Base-by-base conservation (phyloP, 2,113 vertebrate genomes). In the Haplochromis burtoni region DNA sequence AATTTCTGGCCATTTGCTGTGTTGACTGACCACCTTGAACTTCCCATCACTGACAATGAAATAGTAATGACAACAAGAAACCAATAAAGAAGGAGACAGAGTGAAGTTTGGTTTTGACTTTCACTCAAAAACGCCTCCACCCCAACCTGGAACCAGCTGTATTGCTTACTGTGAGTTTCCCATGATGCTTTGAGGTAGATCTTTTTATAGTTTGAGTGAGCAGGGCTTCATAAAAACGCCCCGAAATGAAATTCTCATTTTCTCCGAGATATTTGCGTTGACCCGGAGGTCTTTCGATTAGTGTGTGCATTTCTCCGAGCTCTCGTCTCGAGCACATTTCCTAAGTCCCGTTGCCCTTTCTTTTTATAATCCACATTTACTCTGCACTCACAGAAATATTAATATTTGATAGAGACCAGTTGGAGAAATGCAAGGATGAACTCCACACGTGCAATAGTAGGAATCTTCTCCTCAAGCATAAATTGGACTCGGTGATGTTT, bases 321-420 rank as follows among this genome's bases (percentile, higher is more conserved):
- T 55, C 49, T 86, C 61, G 45, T 90, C 89, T 88, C 42, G 5
- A 80, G 86, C 87, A 90, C 86, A 83, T 85, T 71, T 55, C 61
- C 45, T 53, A 80, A 78, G 86, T 89, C 87, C 85, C 5, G 16
- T 81, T 94, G 92, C 88, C 88, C 91, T 93, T 93, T 94, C 88
- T 87, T 94, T 92, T 95, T 95, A 93, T 94, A 94, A 92, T 95
- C 92, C 91, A 91, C 93, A 94, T 96, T 94, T 92, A 90, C 94
- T 94, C 89, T 61, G 95, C 95, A 97, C 96, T 96, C 95, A 95
- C 84, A 97, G 93, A 96, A 96, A 96, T 95, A 96, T 97, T 85
- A 96, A 96, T 96, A 95, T 96, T 97, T 96, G 86, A 96, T 96
- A 38, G 80, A 45, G 79, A 92, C 63, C 92, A 94, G 88, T 92